Evolutionary conservation across 2,113 vertebrate species (phyloP), one percentile per base, ranked within the genome.

Genomic region (Chaenocephalus aceratus): DNA sequence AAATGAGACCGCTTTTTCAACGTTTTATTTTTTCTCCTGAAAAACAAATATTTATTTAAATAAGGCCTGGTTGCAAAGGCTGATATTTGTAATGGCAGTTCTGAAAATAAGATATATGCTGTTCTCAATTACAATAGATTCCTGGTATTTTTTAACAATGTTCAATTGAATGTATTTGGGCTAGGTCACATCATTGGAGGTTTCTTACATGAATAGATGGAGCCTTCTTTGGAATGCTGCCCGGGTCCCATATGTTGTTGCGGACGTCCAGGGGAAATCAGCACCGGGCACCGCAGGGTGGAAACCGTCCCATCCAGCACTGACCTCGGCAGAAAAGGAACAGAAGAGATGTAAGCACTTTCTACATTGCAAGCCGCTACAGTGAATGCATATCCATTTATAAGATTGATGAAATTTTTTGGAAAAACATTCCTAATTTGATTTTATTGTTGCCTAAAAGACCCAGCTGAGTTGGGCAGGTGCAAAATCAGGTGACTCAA

Each of bases 161-260:
- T 80, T 53, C 23, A 18, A 12, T 15, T 41, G 14, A 41, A 44
- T 62, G 73, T 21, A 18, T 53, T 9, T 21, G 52, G 56, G 68
- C 46, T 61, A 44, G 48, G 73, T 70, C 56, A 48, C 14, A 80
- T 83, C 26, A 69, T 12, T 75, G 68, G 15, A 83, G 67, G 78
- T 84, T 86, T 88, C 48, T 86, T 70, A 82, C 46, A 77, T 78
- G 60, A 80, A 56, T 51, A 83, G 52, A 63, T 23, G 73, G 73
- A 83, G 46, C 71, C 70, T 58, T 79, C 64, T 69, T 90, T 94
- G 94, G 93, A 93, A 82, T 71, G 21, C 45, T 88, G 91, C 93
- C 94, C 62, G 83, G 85, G 86, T 89, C 89, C 93, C 94, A 94
- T 92, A 90, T 94, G 94, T 75, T 92, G 77, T 11, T 56, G 75